A percentile compares a stretch with the other conserved stretches of the same genome.
Conservation (phyloP, 2,113 vertebrate genomes). For the Periophthalmodon schlosseri region DNA sequence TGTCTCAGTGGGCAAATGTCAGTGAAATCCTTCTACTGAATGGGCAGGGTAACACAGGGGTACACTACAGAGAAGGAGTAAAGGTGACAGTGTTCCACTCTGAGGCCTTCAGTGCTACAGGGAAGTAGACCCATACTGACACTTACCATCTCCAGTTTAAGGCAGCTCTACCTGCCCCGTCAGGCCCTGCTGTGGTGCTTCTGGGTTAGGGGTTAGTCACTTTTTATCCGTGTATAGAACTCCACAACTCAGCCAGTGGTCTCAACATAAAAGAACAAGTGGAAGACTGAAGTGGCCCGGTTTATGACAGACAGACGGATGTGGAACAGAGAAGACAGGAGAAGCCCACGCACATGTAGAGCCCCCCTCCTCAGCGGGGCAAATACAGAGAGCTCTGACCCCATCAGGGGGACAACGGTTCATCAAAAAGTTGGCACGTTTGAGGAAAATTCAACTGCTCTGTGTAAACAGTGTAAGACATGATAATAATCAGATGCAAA, state of each 20-base stretch:
- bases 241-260: slow-evolving; percentile 5
- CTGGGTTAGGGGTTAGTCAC: slow-evolving; percentile 13
- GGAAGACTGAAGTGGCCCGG: slow-evolving; percentile 45
- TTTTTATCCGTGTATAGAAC: background rate
- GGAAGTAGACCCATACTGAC: slow-evolving; percentile 42
- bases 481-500: background rate
- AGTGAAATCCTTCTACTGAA: too few relatives aligned
- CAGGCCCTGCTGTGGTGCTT: slow-evolving; percentile 17
- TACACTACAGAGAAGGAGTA: background rate
- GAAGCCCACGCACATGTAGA: slow-evolving; percentile 40
- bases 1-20: too few relatives aligned
- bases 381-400: slow-evolving; percentile 79
- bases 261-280: slow-evolving; percentile 18
- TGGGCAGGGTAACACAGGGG: background rate
- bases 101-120: slow-evolving; percentile 40
- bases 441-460: background rate
- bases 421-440: too few relatives aligned
- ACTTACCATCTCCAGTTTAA: slow-evolving; percentile 58
- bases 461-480: background rate
- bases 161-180: slow-evolving; percentile 16
- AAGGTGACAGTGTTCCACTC: slow-evolving; percentile 8
- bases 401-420: background rate
- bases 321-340: slow-evolving; percentile 24
- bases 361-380: slow-evolving; percentile 65
- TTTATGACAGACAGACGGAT: slow-evolving; percentile 39